These are phyloP conservation scores for Rhinopomastus cyanomelas DNA, from an alignment of 2,113 vertebrate species.

Conservation along the genomic window DNA sequence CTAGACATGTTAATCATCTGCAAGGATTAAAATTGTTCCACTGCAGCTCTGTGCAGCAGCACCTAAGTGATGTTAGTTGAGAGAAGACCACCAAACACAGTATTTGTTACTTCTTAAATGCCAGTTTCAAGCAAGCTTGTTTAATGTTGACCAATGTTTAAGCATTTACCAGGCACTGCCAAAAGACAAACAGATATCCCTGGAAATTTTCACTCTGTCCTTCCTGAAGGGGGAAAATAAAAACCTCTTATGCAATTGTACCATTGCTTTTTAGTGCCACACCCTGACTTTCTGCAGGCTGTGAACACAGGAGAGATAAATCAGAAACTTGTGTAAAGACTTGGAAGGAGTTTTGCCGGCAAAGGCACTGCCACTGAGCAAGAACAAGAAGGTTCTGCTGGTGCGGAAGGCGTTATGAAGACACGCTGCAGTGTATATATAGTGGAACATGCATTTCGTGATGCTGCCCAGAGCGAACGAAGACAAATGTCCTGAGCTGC, in stretches of 20 bases:
- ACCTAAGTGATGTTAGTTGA: neutral
- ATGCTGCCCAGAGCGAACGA: neutral
- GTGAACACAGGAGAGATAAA: neutral
- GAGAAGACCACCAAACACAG: neutral
- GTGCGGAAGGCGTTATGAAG: neutral
- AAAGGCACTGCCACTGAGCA: neutral
- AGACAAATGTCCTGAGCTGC: neutral
- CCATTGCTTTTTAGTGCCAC: neutral
- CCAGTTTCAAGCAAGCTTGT: neutral
- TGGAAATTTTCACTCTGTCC: neutral
- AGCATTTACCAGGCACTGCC: slow-evolving; percentile 2
- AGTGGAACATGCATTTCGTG: neutral
- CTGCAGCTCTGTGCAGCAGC: neutral
- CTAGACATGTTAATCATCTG: neutral
- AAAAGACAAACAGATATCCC: slow-evolving; percentile 1
- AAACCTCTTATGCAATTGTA: neutral
- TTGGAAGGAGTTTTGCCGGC: neutral
- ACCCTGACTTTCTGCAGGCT: neutral
- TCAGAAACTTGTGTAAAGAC: neutral
- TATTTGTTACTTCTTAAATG: slow-evolving; percentile 2
- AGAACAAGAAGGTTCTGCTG: neutral
- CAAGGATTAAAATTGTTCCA: neutral
- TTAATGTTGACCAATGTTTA: neutral
- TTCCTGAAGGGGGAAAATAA: neutral
- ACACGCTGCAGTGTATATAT: neutral